Conservation (phyloP, 2,888 invertebrate genomes). For the Nymphalis c-album region DNA sequence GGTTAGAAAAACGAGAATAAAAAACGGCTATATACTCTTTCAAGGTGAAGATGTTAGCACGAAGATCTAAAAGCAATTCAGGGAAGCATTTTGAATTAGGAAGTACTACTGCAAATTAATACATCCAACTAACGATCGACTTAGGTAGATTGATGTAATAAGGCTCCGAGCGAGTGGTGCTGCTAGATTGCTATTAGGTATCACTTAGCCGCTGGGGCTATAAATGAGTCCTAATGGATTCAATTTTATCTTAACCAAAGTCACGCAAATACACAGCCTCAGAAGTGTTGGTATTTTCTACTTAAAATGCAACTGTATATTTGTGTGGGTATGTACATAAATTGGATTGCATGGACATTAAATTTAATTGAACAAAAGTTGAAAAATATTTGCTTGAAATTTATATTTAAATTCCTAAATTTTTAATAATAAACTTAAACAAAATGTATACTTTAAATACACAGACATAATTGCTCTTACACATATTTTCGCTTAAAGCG, state of each 20-base stretch:
- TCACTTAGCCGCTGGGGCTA: slow-evolving; percentile 15
- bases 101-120: slow-evolving; percentile 62
- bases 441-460: too few species aligned
- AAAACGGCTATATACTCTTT: slow-evolving; percentile 64
- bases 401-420: too few species aligned
- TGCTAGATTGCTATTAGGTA: slow-evolving; percentile 31
- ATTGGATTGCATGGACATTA: too few species aligned
- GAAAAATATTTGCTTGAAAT: too few species aligned
- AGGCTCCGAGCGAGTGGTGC: slow-evolving; percentile 24
- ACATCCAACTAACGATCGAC: slow-evolving; percentile 56
- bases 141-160: slow-evolving; percentile 40
- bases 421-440: too few species aligned
- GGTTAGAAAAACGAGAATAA: slow-evolving; percentile 61
- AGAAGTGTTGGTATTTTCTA: slow-evolving; percentile 10
- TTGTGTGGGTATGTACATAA: background rate
- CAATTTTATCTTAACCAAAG: slow-evolving; percentile 25
- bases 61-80: slow-evolving; percentile 67
- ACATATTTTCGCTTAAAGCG: background rate
- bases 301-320: background rate
- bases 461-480: too few species aligned
- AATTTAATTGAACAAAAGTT: too few species aligned
- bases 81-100: slow-evolving; percentile 71
- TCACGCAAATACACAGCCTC: slow-evolving; percentile 23
- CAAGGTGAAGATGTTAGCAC: slow-evolving; percentile 76
- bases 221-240: slow-evolving; percentile 27